A percentile compares a stretch with the other conserved stretches of the same genome.
phyloP scores from a whole-genome alignment of 2,888 invertebrate genomes.

The Dicyrtoma fusca region DNA sequence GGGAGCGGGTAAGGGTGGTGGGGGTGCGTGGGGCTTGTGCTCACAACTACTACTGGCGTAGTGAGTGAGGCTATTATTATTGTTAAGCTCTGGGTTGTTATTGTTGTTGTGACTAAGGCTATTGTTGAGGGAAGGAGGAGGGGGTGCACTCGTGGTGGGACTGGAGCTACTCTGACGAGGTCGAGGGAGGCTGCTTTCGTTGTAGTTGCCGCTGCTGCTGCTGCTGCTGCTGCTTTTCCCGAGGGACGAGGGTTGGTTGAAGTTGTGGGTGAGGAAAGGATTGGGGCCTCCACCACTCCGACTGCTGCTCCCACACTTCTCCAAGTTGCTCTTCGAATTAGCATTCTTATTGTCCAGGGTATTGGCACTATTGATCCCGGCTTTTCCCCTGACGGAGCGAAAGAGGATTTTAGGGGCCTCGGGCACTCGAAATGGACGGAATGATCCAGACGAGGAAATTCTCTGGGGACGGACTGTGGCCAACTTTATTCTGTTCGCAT shows the following conservation, averaged over 20 bases:
- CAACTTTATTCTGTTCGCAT: slow-evolving; percentile 43
- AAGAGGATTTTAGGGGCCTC: slow-evolving; percentile 55
- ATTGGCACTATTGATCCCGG: slow-evolving; percentile 39
- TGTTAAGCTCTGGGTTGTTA: slow-evolving; percentile 27
- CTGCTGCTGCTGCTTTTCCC: background rate
- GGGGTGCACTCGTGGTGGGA: too few species aligned
- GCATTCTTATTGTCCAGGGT: slow-evolving; percentile 52
- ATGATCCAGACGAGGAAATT: slow-evolving; percentile 53
- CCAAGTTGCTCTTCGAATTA: slow-evolving; percentile 38
- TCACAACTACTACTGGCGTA: background rate
- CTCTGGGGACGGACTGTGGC: slow-evolving; percentile 55
- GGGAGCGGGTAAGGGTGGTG: slow-evolving; percentile 52
- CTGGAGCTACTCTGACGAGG: slow-evolving; percentile 17
- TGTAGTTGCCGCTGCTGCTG: background rate
- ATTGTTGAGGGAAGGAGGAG: too few species aligned
- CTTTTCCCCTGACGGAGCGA: slow-evolving; percentile 50
- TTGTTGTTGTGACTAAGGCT: slow-evolving; percentile 2
- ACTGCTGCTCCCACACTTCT: slow-evolving; percentile 6
- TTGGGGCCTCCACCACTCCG: slow-evolving; percentile 31
- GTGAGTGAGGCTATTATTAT: background rate
- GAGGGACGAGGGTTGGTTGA: background rate
- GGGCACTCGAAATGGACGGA: slow-evolving; percentile 54
- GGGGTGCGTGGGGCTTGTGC: slow-evolving; percentile 21
- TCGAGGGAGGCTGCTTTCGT: slow-evolving; percentile 35
- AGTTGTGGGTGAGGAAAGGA: slow-evolving; percentile 28